Conservation (phyloP, 1,140 invertebrate species). For the Meloidogyne hapla region DNA sequence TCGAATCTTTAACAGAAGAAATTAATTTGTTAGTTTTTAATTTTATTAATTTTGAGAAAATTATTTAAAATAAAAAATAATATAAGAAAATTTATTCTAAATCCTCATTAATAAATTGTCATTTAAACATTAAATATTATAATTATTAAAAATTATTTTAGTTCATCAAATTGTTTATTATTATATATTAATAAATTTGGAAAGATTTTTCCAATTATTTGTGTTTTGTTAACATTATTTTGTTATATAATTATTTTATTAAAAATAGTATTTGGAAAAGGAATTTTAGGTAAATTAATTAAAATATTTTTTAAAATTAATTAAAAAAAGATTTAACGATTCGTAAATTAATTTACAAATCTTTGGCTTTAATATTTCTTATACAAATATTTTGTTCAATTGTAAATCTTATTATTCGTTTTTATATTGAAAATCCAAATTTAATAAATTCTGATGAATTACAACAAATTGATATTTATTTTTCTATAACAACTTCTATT, state of each 20-base stretch:
- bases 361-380: not conserved
- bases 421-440: not conserved
- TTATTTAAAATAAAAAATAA: too few species aligned
- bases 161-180: not conserved
- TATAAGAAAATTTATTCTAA: too few species aligned
- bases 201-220: not conserved
- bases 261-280: not conserved
- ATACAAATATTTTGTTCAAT: not conserved
- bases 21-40: not conserved
- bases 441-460: not conserved
- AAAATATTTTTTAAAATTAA: too few species aligned
- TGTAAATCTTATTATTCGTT: not conserved
- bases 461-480: not conserved
- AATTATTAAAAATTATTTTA: not conserved
- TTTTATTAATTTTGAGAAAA: too few species aligned
- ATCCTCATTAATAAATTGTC: too few species aligned
- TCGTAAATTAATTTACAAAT: not conserved
- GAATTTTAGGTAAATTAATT: not conserved
- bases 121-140: too few species aligned
- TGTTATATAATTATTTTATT: conserved; percentile 1
- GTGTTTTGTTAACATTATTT: not conserved
- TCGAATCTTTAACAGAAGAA: not conserved
- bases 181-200: not conserved
- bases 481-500: not conserved
- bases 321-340: not conserved